phyloP scores from a whole-genome alignment of 2,113 vertebrate genomes.

The Athene cunicularia region DNA sequence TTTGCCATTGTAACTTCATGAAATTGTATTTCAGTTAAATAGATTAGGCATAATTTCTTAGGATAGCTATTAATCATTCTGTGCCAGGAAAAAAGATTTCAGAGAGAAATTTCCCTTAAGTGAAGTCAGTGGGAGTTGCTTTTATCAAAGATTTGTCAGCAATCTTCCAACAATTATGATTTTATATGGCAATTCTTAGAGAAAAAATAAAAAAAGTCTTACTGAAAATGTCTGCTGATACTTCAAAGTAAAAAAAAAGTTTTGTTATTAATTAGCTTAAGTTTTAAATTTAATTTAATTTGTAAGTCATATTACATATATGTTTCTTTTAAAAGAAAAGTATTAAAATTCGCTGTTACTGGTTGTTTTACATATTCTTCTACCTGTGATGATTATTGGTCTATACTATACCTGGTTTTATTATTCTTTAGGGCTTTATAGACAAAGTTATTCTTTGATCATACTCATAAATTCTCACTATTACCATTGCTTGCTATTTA shows the following conservation, averaged over 20 bases:
- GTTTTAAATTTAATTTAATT: background rate
- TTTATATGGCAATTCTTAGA: background rate
- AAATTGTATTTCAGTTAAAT: constrained; percentile 49
- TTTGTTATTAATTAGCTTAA: background rate
- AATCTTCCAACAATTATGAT: background rate
- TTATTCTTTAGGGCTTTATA: background rate
- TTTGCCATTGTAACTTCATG: constrained; percentile 23
- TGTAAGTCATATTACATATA: background rate
- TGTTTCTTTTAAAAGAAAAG: background rate
- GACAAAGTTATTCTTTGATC: background rate
- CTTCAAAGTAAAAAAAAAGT: background rate
- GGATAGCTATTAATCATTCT: constrained; percentile 42
- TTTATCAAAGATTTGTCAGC: constrained; percentile 33
- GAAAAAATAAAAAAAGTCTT: background rate
- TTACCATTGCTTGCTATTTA: background rate
- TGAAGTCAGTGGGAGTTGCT: constrained; percentile 26
- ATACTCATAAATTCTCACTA: background rate
- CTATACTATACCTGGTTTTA: background rate
- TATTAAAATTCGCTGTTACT: background rate
- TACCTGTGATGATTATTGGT: background rate
- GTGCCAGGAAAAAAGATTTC: constrained; percentile 31
- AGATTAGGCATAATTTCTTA: constrained; percentile 47
- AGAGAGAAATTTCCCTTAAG: constrained; percentile 38
- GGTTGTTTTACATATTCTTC: background rate
- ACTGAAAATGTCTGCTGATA: background rate